These are phyloP conservation scores for Minunthozetes semirufus DNA, from an alignment of 2,888 invertebrate species.

Conservation along the genomic window DNA sequence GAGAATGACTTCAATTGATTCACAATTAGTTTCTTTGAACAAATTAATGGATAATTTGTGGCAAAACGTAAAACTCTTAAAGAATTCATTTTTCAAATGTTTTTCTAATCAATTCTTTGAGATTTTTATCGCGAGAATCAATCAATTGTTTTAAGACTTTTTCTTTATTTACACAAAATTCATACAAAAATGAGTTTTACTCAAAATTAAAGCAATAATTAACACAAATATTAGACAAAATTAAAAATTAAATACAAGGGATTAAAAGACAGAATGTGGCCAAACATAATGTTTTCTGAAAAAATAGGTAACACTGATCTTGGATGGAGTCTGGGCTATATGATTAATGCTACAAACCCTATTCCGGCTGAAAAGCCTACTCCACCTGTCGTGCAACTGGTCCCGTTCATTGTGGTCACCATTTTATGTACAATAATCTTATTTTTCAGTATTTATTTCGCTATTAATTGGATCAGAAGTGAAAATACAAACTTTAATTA, in stretches of 20 bases:
- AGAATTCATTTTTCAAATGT: no score
- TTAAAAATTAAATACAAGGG: no score
- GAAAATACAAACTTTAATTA: not conserved
- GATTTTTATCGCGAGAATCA: no score
- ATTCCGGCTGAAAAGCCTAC: conserved; percentile 46
- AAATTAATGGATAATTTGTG: no score
- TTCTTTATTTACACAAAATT: no score
- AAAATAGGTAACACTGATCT: conserved; percentile 48
- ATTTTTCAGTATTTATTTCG: conserved; percentile 21
- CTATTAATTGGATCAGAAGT: not conserved
- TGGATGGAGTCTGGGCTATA: conserved; percentile 53
- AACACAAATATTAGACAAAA: no score
- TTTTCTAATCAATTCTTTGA: no score
- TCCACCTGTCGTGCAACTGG: conserved; percentile 37
- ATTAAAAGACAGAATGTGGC: conserved; percentile 35
- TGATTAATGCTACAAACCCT: conserved; percentile 50
- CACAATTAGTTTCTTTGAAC: no score
- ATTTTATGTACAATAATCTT: conserved; percentile 16
- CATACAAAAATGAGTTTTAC: no score
- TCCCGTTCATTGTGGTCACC: conserved; percentile 11
- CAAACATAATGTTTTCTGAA: conserved; percentile 31
- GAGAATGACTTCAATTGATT: not conserved
- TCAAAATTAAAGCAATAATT: no score
- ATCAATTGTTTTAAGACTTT: no score
- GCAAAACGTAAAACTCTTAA: no score